phyloP scores from a whole-genome alignment of 2,797 vertebrate species.

The Poeciliopsis turneri region DNA sequence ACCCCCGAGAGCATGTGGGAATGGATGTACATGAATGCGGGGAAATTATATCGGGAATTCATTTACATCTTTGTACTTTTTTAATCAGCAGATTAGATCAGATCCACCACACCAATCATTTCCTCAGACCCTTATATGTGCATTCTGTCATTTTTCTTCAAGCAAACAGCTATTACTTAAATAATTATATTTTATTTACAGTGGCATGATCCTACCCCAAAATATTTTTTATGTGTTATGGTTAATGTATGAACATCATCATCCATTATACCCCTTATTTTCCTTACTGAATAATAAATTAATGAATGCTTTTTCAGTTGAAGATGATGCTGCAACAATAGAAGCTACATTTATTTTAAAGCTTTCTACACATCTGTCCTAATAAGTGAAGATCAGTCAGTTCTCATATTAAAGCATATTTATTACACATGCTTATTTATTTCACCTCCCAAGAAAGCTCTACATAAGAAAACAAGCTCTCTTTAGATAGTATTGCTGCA shows the following conservation, averaged over 20 bases:
- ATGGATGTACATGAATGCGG: constrained; percentile 21
- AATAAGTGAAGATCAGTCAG: background rate
- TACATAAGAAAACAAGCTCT: background rate
- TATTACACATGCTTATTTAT: background rate
- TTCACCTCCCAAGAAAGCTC: background rate
- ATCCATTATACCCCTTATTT: background rate
- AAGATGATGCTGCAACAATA: background rate
- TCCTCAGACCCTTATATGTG: constrained; percentile 39
- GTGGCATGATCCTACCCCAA: background rate
- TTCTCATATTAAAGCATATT: background rate
- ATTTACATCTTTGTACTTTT: constrained; percentile 36
- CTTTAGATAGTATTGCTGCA: background rate
- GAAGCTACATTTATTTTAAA: background rate
- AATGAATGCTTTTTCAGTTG: background rate
- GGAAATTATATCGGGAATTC: constrained; percentile 41
- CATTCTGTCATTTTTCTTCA: constrained; percentile 50
- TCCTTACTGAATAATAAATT: background rate
- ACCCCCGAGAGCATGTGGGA: constrained; percentile 25
- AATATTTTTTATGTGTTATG: background rate
- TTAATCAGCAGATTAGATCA: constrained; percentile 47
- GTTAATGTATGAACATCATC: too few species aligned
- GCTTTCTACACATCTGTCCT: background rate
- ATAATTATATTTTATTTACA: background rate
- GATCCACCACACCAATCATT: constrained; percentile 19
- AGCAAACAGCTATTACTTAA: constrained; percentile 65